Percentiles rank a stretch among this genome's conserved stretches.
Evolutionary conservation across 2,888 invertebrate genomes (phyloP).

Genomic region (Exephanes ischioxanthus): DNA sequence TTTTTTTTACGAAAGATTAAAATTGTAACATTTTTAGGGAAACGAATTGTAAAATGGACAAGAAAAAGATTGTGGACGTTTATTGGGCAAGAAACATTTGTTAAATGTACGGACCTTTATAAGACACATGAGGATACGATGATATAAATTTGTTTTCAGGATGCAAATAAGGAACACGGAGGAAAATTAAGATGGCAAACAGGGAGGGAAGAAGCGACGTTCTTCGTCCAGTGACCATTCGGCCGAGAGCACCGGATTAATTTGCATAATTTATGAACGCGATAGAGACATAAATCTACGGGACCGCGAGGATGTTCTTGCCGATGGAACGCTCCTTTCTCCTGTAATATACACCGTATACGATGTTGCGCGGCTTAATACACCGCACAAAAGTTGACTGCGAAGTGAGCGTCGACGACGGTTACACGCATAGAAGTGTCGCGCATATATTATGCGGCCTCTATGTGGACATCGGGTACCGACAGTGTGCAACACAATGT

Average conservation of each 20-base stretch:
- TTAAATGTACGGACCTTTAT: background rate
- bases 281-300: slow-evolving; percentile 65
- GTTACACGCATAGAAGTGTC: slow-evolving; percentile 39
- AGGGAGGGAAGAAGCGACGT: background rate
- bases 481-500: slow-evolving; percentile 36
- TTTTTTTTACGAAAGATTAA: too few relatives aligned
- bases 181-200: slow-evolving; percentile 24
- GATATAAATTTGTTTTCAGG: slow-evolving; percentile 19
- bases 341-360: slow-evolving; percentile 22
- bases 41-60: too few relatives aligned
- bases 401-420: slow-evolving; percentile 18
- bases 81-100: background rate
- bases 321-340: slow-evolving; percentile 3
- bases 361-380: slow-evolving; percentile 15
- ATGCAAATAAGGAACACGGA: background rate
- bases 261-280: slow-evolving; percentile 65
- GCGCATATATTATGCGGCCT: slow-evolving; percentile 25
- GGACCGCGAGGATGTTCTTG: slow-evolving; percentile 37
- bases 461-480: slow-evolving; percentile 34
- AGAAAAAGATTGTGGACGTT: too few relatives aligned
- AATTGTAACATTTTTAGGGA: too few relatives aligned
- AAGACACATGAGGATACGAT: slow-evolving; percentile 14
- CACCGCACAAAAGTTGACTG: slow-evolving; percentile 20
- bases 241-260: slow-evolving; percentile 58
- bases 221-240: slow-evolving; percentile 39